phyloP scores from a whole-genome alignment of 2,888 invertebrate genomes.

The Cosmia pyralina region DNA sequence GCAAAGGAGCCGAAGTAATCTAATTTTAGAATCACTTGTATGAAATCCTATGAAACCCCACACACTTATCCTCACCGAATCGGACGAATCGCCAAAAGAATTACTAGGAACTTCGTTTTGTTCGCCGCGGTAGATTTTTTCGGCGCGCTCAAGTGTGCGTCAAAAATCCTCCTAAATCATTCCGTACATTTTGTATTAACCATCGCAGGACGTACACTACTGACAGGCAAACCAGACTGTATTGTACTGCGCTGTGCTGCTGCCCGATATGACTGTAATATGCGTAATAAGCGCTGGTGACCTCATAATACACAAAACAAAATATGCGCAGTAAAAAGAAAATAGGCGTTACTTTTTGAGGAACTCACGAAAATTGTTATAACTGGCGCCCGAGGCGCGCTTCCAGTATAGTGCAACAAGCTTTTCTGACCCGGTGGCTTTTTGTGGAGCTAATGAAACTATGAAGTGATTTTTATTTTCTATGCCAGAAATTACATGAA shows the following conservation, averaged over 20 bases:
- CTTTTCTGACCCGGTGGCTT: not conserved
- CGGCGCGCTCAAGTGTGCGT: too few species aligned
- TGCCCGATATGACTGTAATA: not conserved
- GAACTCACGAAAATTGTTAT: not conserved
- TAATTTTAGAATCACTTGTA: too few species aligned
- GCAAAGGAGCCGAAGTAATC: too few species aligned
- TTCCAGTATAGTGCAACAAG: not conserved
- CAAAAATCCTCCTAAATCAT: not conserved
- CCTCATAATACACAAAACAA: not conserved
- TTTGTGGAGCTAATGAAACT: not conserved
- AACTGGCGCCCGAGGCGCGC: not conserved
- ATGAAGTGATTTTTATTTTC: not conserved
- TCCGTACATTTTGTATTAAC: not conserved
- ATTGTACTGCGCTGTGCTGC: slow-evolving; percentile 5
- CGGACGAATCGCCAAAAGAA: too few species aligned
- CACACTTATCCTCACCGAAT: too few species aligned
- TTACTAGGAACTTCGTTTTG: too few species aligned
- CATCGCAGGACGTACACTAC: not conserved
- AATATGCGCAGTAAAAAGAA: not conserved
- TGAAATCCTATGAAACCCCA: too few species aligned
- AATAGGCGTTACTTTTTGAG: not conserved
- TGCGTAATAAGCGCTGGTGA: not conserved
- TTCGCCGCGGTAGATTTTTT: too few species aligned
- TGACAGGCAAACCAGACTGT: not conserved
- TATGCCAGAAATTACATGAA: not conserved